Percentiles rank a stretch among this genome's conserved stretches.
phyloP scores from a whole-genome alignment of 2,113 vertebrate species.

The Odontesthes bonariensis region DNA sequence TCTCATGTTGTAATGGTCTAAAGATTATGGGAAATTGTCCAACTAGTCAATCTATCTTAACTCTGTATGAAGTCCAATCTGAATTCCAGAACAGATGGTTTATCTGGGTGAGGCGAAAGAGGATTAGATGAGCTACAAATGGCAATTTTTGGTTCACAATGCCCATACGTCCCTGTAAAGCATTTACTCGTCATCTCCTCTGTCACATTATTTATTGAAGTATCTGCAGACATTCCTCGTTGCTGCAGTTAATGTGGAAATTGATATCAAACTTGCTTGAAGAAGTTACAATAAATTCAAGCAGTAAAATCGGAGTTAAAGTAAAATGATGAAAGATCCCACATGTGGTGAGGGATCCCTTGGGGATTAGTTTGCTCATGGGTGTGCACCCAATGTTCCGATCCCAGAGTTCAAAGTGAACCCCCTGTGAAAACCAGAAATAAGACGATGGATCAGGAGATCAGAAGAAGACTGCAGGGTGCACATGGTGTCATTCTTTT shows the following conservation, averaged over 20 bases:
- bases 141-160: slow-evolving; percentile 46
- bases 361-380: slow-evolving; percentile 36
- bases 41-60: slow-evolving; percentile 51
- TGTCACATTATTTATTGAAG: neutral
- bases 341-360: slow-evolving; percentile 46
- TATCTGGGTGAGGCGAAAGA: slow-evolving; percentile 66
- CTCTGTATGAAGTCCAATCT: slow-evolving; percentile 57
- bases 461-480: slow-evolving; percentile 23
- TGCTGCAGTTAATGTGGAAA: slow-evolving; percentile 9
- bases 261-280: slow-evolving; percentile 11
- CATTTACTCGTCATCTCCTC: slow-evolving; percentile 11
- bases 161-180: slow-evolving; percentile 6
- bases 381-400: slow-evolving; percentile 32
- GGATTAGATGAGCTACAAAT: slow-evolving; percentile 65
- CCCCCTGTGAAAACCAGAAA: slow-evolving; percentile 21
- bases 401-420: slow-evolving; percentile 50
- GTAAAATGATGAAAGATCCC: slow-evolving; percentile 23
- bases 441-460: slow-evolving; percentile 46
- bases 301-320: slow-evolving; percentile 10
- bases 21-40: slow-evolving; percentile 27
- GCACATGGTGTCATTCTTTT: slow-evolving; percentile 1
- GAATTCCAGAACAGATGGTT: slow-evolving; percentile 78
- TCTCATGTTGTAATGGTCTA: neutral
- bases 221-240: neutral
- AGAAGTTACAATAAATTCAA: slow-evolving; percentile 8